Evolutionary conservation across 2,113 vertebrate genomes (phyloP), one percentile per base, ranked within the genome.

Genomic region (Aleadryas rufinucha): DNA sequence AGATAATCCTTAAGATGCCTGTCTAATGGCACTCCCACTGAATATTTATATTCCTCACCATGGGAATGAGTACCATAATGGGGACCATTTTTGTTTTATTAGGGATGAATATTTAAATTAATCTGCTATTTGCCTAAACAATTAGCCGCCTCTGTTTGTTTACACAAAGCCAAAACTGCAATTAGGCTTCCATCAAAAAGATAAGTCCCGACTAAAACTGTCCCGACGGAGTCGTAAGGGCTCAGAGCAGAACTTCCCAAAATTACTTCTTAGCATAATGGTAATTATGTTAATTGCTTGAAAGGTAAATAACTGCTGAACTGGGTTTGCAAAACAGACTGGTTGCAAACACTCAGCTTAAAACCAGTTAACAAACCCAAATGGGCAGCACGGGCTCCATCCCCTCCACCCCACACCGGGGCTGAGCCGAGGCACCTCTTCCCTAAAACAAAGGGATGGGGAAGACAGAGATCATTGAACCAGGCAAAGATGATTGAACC

Each of bases 91-190:
- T 98, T 97, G 97, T 98, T 98, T 98, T 98, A 98, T 98, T 98
- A 98, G 97, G 97, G 97, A 98, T 98, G 98, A 98, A 98, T 98
- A 98, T 98, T 98, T 98, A 98, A 98, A 98, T 98, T 98, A 98
- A 98, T 98, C 98, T 98, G 98, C 98, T 98, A 98, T 98, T 98
- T 98, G 98, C 98, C 98, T 98, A 98, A 98, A 98, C 97, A 98
- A 98, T 98, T 98, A 98, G 97, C 98, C 35, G 96, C 97, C 97
- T 98, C 97, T 97, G 97, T 98, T 97, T 96, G 98, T 97, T 97
- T 95, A 97, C 96, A 97, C 98, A 97, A 98, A 98, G 98, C 98
- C 98, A 98, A 98, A 98, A 98, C 82, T 97, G 98, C 98, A 98
- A 98, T 98, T 98, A 98, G 97, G 96, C 97, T 97, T 98, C 98